phyloP scores from a whole-genome alignment of 2,797 vertebrate species.

The Miichthys miiuy region DNA sequence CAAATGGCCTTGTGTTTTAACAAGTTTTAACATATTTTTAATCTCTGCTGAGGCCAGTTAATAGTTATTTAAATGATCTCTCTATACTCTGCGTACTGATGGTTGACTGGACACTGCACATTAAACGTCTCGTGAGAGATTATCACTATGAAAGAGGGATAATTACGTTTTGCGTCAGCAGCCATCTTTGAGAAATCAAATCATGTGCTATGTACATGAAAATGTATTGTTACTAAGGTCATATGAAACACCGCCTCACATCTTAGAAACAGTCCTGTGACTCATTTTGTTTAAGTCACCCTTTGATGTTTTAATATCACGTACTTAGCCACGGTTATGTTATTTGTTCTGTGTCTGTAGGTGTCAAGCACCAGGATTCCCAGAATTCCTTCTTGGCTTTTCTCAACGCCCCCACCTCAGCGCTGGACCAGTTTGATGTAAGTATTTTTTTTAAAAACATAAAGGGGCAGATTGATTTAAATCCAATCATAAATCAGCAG shows the following conservation, averaged over 20 bases:
- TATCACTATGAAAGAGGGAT: conserved; percentile 34
- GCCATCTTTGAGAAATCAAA: conserved; percentile 33
- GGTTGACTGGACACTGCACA: conserved; percentile 3
- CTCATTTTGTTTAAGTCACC: conserved; percentile 54
- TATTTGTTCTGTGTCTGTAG: conserved; percentile 83
- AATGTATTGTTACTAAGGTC: conserved; percentile 55
- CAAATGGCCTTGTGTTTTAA: background rate
- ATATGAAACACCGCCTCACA: conserved; percentile 24
- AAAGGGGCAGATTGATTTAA: background rate
- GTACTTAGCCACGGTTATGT: conserved; percentile 39
- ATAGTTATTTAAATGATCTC: background rate
- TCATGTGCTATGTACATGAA: conserved; percentile 27
- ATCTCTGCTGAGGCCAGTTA: background rate
- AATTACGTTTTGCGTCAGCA: conserved; percentile 23
- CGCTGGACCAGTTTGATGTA: conserved; percentile 97
- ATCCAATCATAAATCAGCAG: background rate
- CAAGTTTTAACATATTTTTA: background rate
- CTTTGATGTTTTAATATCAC: conserved; percentile 64
- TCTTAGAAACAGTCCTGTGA: conserved; percentile 62
- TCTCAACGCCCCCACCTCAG: conserved; percentile 96
- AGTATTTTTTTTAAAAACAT: conserved; percentile 78
- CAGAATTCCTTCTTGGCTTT: conserved; percentile 99
- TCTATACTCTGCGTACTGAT: background rate
- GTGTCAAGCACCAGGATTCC: conserved; percentile 98
- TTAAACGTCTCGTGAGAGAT: conserved; percentile 28